These are phyloP conservation scores for Drosophila aff. DNA, from an alignment of 1,140 invertebrate species.

Conservation along the genomic window DNA sequence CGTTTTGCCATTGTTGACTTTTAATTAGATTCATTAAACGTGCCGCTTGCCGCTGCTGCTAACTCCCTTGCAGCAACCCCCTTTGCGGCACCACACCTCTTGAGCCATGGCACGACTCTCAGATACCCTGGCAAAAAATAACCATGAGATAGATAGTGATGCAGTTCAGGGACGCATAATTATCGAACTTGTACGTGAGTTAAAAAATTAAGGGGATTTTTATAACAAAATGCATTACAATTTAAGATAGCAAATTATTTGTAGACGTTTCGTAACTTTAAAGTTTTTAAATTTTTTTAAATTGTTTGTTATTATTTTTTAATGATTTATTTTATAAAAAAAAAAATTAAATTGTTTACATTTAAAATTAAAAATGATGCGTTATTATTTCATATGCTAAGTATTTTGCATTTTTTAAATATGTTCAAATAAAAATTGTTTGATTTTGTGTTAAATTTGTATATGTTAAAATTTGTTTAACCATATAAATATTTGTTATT, in stretches of 20 bases:
- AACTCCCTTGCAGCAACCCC: conserved; percentile 39
- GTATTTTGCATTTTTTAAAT: too few species aligned
- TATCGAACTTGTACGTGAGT: neutral
- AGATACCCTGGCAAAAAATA: conserved; percentile 30
- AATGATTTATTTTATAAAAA: too few species aligned
- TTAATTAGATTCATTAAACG: conserved; percentile 84
- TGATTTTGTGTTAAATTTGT: too few species aligned
- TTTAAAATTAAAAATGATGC: too few species aligned
- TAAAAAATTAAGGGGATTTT: neutral
- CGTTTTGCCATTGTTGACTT: conserved; percentile 83
- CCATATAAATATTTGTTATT: too few species aligned
- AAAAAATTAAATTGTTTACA: too few species aligned
- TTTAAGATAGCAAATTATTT: neutral
- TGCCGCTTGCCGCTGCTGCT: conserved; percentile 65
- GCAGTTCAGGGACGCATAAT: conserved; percentile 7
- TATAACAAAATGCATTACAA: neutral
- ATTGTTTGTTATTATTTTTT: too few species aligned
- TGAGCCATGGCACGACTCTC: conserved; percentile 13
- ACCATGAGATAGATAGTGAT: neutral
- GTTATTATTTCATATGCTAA: too few species aligned
- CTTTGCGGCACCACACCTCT: conserved; percentile 10
- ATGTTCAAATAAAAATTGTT: too few species aligned
- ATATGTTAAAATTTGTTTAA: too few species aligned
- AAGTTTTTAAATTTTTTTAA: too few species aligned
- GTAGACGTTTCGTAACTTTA: neutral